phyloP scores from a whole-genome alignment of 2,888 invertebrate genomes.

The Coelinius sp. region DNA sequence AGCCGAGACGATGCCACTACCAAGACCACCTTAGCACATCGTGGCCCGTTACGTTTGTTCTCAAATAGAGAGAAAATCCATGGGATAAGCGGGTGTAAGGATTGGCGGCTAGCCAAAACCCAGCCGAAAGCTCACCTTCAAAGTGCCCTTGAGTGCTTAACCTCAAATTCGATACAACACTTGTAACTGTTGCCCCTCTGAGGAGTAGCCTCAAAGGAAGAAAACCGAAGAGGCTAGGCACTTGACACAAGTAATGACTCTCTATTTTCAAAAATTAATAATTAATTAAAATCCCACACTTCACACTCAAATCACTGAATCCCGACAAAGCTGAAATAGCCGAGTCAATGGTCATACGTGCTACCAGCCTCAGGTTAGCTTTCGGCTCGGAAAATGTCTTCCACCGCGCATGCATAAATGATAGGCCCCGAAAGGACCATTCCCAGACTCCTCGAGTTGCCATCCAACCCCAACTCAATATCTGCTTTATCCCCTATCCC shows the following conservation, averaged over 20 bases:
- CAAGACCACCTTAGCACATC: constrained; percentile 21
- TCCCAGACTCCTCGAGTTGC: constrained; percentile 43
- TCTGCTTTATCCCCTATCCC: constrained; percentile 33
- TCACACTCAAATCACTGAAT: constrained; percentile 10
- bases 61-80: constrained; percentile 69
- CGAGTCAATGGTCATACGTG: constrained; percentile 2
- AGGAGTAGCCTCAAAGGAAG: background rate
- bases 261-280: background rate
- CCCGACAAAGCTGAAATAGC: background rate
- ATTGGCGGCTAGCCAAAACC: constrained; percentile 65
- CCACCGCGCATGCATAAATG: constrained; percentile 63
- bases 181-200: background rate
- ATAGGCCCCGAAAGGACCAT: constrained; percentile 61
- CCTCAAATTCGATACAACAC: background rate
- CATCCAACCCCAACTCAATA: constrained; percentile 42
- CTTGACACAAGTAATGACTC: background rate
- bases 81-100: constrained; percentile 57
- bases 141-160: constrained; percentile 6
- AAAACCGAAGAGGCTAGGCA: background rate
- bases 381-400: constrained; percentile 60
- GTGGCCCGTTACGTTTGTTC: constrained; percentile 64
- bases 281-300: background rate
- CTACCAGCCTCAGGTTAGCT: constrained; percentile 52
- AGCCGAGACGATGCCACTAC: constrained; percentile 4
- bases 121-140: constrained; percentile 19